These are phyloP conservation scores for Neoarius graeffei DNA, from an alignment of 2,113 vertebrate genomes.

Conservation along the genomic window DNA sequence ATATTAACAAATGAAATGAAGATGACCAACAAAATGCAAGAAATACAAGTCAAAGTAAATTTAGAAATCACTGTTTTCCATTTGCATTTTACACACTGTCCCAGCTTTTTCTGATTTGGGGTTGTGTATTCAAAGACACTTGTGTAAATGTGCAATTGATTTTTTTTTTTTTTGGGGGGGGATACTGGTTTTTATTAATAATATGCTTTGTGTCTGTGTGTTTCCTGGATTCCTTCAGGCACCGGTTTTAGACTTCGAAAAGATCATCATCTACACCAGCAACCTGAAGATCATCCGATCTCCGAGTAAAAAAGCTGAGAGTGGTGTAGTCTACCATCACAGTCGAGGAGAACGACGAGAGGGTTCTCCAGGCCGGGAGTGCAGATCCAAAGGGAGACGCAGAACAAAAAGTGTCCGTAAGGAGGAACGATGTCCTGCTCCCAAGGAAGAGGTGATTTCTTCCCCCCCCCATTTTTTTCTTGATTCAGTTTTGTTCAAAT, in stretches of 20 bases:
- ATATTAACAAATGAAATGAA: too few relatives aligned
- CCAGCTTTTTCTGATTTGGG: too few relatives aligned
- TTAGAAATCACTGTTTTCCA: too few relatives aligned
- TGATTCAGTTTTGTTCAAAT: not conserved
- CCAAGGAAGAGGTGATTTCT: not conserved
- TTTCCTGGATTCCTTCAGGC: constrained; percentile 61
- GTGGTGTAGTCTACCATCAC: constrained; percentile 64
- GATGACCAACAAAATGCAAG: too few relatives aligned
- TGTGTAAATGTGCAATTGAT: not conserved
- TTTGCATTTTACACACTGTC: too few relatives aligned
- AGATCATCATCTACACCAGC: constrained; percentile 97
- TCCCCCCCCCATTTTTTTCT: not conserved
- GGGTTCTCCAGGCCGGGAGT: constrained; percentile 28
- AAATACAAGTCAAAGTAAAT: too few relatives aligned
- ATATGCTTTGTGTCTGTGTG: not conserved
- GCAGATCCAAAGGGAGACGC: constrained; percentile 55
- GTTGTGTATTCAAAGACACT: too few relatives aligned
- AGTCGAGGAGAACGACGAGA: constrained; percentile 52
- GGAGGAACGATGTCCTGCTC: constrained; percentile 50
- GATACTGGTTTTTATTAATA: not conserved
- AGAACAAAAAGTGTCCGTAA: constrained; percentile 44
- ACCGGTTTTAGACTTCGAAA: constrained; percentile 88
- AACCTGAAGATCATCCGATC: constrained; percentile 93
- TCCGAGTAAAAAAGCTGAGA: constrained; percentile 78
- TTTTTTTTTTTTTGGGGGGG: not conserved